Percentiles rank a stretch among this genome's conserved stretches.
These are phyloP conservation scores for Coreoperca whiteheadi DNA, from an alignment of 2,113 vertebrate genomes.

Conservation along the genomic window DNA sequence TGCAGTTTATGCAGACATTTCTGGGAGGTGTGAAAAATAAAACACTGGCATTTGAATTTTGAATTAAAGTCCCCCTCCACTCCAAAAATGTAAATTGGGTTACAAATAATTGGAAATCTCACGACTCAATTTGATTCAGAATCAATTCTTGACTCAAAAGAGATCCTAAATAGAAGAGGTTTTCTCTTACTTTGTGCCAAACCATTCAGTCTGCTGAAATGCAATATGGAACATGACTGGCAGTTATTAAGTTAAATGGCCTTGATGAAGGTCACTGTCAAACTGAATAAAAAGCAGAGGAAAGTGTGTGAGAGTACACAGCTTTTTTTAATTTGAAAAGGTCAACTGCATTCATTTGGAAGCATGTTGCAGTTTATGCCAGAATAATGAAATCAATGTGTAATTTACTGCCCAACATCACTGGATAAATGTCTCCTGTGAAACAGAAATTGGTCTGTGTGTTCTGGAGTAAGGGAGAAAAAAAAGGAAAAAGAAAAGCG, in stretches of 20 bases:
- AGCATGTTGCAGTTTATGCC: not conserved
- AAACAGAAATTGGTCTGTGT: not conserved
- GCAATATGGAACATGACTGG: not conserved
- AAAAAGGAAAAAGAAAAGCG: not conserved
- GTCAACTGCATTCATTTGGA: not conserved
- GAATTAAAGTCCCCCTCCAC: not conserved
- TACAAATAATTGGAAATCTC: not conserved
- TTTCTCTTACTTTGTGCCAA: not conserved
- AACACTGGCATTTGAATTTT: not conserved
- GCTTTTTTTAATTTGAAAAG: not conserved
- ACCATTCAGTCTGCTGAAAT: not conserved
- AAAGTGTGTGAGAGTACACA: not conserved
- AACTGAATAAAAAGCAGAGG: not conserved
- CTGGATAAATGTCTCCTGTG: not conserved
- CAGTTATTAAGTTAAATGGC: constrained; percentile 3
- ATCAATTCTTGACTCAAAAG: not conserved
- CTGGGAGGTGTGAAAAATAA: not conserved
- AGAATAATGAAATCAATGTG: not conserved
- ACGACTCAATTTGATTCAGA: not conserved
- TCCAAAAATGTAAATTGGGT: not conserved
- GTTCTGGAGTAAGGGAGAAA: not conserved
- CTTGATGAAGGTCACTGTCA: not conserved
- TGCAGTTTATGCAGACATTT: not conserved
- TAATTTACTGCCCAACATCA: not conserved
- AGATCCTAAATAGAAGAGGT: not conserved